Base-by-base conservation (phyloP, 2,888 invertebrate genomes). In the Erpobdella octoculata region DNA sequence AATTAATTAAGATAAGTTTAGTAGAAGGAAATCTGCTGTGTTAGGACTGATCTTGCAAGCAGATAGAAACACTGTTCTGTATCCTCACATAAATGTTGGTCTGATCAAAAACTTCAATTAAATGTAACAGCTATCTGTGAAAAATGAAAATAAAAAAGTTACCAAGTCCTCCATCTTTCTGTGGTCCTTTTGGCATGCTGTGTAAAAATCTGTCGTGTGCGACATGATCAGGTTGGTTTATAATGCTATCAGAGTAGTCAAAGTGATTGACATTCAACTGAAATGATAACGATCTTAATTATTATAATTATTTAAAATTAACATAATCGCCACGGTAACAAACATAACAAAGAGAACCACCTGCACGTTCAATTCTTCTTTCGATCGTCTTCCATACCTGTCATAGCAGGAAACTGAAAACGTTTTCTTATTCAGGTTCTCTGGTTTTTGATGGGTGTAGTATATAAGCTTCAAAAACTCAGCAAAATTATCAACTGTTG, bases 391-490 rank as follows among this genome's bases (percentile, higher is more conserved):
- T 15, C 62, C 35, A 8, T 35, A 28, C 9, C 62, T 35, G 62
- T 62, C 33, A 33, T 62, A 31, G 85, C 97, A 98, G 74, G 92
- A 90, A 65, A 98, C 87, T 81, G 94, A 93, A 86, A 97, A 97
- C 35, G 93, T 93, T 75, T 95, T 88, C 46, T 76, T 77, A 71
- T 93, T 94, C 76, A 95, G 86, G 83, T 93, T 94, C 83, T 94
- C 94, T 3, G 96, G 95, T 81, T 95, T 93, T 79, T 91, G 91
- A 86, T 97, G 96, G 82, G 92, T 92, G 86, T 97, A 98, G 78
- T 91, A 89, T 75, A 95, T 89, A 79, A 90, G 88, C 41, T 90
- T 87, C 67, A 93, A 86, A 21, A 83, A 79, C 21, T 79, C 79
- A 75, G 79, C 77, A 73, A 84, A 85, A 75, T 81, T 81, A 70